Conservation (phyloP, 2,113 vertebrate genomes). For the Gorilla gorilla region DNA sequence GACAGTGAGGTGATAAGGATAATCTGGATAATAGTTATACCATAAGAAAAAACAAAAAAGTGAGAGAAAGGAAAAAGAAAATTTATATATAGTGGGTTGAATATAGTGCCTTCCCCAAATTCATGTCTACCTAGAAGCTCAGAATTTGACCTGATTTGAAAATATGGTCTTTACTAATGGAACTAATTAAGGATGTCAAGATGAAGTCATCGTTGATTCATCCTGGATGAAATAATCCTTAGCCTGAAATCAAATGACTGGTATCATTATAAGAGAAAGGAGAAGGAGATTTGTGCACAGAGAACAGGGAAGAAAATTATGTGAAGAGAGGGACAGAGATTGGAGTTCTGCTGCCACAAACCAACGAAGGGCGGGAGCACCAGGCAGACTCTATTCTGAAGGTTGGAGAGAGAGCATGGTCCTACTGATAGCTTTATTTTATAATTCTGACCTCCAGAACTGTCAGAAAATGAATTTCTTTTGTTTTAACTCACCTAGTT, state of each 20-base stretch:
- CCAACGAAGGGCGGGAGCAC: background rate
- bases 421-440: background rate
- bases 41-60: background rate
- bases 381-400: background rate
- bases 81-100: background rate
- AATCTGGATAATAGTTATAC: background rate
- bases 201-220: background rate
- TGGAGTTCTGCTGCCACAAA: background rate
- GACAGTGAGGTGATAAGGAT: background rate
- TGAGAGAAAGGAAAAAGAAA: background rate
- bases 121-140: background rate
- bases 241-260: background rate
- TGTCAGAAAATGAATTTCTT: background rate
- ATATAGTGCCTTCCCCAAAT: background rate
- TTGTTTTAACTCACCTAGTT: background rate
- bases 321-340: rapidly evolving
- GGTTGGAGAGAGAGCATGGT: rapidly evolving
- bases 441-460: background rate
- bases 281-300: background rate
- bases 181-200: background rate
- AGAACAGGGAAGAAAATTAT: background rate
- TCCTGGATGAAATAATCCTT: background rate
- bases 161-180: background rate
- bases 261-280: background rate
- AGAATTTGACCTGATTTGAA: background rate